Percentiles rank a stretch among this genome's conserved stretches.
These are phyloP conservation scores for Cavia porcellus DNA, from an alignment of 2,113 vertebrate species.

Conservation along the genomic window DNA sequence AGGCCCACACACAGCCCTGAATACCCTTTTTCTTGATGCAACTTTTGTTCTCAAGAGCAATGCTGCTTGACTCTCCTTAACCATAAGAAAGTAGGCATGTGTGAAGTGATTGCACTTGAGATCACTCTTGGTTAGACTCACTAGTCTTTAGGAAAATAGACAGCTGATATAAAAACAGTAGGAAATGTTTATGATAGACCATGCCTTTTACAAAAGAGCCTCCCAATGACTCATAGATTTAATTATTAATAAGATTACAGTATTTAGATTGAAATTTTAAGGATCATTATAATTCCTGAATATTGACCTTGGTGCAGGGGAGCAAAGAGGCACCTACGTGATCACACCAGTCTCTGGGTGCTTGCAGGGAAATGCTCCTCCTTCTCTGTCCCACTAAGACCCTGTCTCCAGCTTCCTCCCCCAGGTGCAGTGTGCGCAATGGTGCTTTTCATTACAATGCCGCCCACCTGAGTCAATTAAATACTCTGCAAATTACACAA, in stretches of 20 bases:
- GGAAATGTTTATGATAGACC: neutral
- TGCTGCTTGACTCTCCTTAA: neutral
- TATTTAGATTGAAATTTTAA: neutral
- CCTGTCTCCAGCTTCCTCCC: neutral
- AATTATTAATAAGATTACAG: neutral
- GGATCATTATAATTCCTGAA: neutral
- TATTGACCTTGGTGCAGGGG: neutral
- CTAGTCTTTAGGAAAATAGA: neutral
- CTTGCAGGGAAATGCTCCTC: neutral
- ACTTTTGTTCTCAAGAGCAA: neutral
- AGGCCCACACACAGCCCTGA: neutral
- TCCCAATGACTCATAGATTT: neutral
- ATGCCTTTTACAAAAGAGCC: neutral
- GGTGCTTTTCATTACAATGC: neutral
- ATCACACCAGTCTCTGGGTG: too few species aligned
- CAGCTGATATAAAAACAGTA: neutral
- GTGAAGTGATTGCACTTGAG: neutral
- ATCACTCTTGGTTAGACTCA: neutral
- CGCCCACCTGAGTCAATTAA: constrained; percentile 27
- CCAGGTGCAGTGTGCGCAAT: neutral
- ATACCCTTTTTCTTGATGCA: neutral
- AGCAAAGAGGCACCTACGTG: neutral
- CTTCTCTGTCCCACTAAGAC: neutral
- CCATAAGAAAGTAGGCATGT: neutral
- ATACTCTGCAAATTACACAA: constrained; percentile 36